Evolutionary conservation across 2,888 invertebrate genomes (phyloP).

Genomic region (Euplagia quadripunctaria): DNA sequence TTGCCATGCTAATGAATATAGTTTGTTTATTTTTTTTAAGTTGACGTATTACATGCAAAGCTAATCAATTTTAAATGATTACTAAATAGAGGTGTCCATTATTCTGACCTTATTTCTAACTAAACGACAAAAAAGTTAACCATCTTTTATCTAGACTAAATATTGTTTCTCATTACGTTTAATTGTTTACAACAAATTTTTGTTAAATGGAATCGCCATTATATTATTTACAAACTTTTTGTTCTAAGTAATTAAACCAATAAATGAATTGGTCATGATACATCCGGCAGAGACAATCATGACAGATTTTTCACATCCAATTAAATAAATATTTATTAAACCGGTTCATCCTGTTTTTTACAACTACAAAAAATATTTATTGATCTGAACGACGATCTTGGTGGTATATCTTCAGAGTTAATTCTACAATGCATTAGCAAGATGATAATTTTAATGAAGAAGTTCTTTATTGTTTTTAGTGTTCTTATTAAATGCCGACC

Average conservation of each 20-base stretch:
- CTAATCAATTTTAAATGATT: too few species aligned
- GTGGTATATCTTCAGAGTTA: neutral
- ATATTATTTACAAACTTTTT: neutral
- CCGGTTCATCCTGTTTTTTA: conserved; percentile 1
- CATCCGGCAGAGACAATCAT: conserved; percentile 13
- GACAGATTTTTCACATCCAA: conserved; percentile 3
- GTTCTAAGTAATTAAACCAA: neutral
- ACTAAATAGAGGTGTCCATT: too few species aligned
- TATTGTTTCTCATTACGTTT: too few species aligned
- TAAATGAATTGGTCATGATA: conserved; percentile 10
- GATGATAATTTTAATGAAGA: neutral
- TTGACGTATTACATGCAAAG: neutral
- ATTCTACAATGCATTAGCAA: neutral
- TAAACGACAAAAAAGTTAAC: neutral
- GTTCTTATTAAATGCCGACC: neutral
- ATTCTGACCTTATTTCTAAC: neutral
- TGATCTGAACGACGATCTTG: neutral
- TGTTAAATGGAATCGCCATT: neutral
- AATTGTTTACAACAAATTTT: neutral
- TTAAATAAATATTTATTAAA: neutral
- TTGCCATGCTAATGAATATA: neutral
- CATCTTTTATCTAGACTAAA: too few species aligned
- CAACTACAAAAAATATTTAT: neutral
- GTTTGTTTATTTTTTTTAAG: neutral
- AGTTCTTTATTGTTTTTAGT: neutral